phyloP scores from a whole-genome alignment of 2,797 vertebrate species.

The Chloroceryle inda region DNA sequence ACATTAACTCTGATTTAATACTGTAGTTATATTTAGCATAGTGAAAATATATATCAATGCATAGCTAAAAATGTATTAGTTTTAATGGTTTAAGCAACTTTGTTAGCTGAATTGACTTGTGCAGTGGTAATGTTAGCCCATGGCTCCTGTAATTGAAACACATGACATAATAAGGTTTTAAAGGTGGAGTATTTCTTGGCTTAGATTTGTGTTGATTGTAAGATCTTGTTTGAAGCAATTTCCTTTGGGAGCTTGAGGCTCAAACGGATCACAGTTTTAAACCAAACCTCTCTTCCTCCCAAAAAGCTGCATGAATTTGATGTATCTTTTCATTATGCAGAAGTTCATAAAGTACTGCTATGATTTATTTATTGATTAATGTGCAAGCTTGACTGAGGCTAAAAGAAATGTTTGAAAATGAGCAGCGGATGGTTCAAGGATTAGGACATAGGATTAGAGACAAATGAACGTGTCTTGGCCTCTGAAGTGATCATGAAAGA shows the following conservation, averaged over 20 bases:
- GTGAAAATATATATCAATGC: background rate
- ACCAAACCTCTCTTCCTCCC: background rate
- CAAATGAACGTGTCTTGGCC: rapidly evolving
- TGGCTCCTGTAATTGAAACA: background rate
- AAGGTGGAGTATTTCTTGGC: background rate
- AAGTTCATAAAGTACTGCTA: background rate
- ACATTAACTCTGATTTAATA: background rate
- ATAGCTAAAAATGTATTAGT: background rate
- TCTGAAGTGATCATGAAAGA: background rate
- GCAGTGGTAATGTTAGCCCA: background rate
- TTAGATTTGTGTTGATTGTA: background rate
- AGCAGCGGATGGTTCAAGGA: background rate
- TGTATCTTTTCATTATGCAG: background rate
- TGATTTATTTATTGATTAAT: background rate
- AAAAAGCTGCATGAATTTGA: background rate
- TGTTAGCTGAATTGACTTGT: background rate
- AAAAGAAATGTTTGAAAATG: background rate
- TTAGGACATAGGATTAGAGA: background rate
- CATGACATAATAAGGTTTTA: background rate
- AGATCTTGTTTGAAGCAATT: background rate
- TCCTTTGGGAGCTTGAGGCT: background rate
- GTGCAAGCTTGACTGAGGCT: background rate
- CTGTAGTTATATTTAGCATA: background rate
- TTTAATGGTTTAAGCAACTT: background rate
- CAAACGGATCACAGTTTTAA: background rate